Conservation (phyloP, 2,888 invertebrate genomes). For the Orthonychiurus folsomi region DNA sequence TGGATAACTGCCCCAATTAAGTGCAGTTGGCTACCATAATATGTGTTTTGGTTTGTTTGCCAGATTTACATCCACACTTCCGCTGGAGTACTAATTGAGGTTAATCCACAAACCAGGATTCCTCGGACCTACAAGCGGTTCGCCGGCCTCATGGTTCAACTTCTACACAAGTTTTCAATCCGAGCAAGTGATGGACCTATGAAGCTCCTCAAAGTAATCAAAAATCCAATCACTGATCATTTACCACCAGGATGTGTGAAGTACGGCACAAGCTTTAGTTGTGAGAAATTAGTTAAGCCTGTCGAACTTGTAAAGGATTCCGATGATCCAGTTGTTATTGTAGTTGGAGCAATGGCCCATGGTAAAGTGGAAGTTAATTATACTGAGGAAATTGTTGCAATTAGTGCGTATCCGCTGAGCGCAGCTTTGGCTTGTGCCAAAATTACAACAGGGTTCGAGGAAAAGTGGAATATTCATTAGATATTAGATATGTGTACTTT, state of each 20-base stretch:
- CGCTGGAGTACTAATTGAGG: conserved; percentile 85
- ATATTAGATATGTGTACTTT: no score
- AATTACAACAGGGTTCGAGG: conserved; percentile 87
- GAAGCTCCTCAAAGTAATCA: conserved; percentile 88
- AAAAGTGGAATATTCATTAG: conserved; percentile 72
- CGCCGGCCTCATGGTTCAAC: conserved; percentile 93
- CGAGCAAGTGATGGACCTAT: conserved; percentile 80
- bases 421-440: conserved; percentile 94
- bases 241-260: conserved; percentile 89
- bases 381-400: conserved; percentile 78
- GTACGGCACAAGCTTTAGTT: conserved; percentile 79
- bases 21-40: no score
- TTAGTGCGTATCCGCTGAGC: conserved; percentile 93
- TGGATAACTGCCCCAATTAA: conserved; percentile 10
- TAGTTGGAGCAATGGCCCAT: conserved; percentile 95
- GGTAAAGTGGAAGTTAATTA: conserved; percentile 78
- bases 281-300: conserved; percentile 61
- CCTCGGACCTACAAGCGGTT: conserved; percentile 95
- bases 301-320: conserved; percentile 66
- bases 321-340: conserved; percentile 76
- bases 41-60: conserved; percentile 42
- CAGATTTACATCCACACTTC: conserved; percentile 78
- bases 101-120: conserved; percentile 93
- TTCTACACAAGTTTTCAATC: conserved; percentile 87
- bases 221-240: conserved; percentile 90